Evolutionary conservation across 64 coral and sea anemone genomes (phyloP).

Genomic region (Dendrophyllia cribrosa): DNA sequence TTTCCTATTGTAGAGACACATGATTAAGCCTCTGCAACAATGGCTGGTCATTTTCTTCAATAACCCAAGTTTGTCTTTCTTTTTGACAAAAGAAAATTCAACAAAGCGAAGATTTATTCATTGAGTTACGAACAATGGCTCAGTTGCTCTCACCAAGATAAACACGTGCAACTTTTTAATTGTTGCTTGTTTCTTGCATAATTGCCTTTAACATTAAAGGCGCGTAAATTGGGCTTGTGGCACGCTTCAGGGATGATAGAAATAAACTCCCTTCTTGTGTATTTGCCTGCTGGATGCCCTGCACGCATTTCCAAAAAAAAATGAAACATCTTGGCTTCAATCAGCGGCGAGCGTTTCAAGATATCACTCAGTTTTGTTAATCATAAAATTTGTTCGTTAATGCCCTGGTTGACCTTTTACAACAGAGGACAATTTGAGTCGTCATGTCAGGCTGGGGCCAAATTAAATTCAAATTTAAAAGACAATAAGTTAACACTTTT

Average conservation of each 20-base stretch:
- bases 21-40: constrained; percentile 11
- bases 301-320: not conserved
- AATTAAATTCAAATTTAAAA: constrained; percentile 36
- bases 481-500: constrained; percentile 30
- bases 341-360: not conserved
- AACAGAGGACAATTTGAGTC: constrained; percentile 9
- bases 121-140: constrained; percentile 46
- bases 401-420: constrained; percentile 11
- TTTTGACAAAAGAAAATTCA: constrained; percentile 47
- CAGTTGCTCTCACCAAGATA: constrained; percentile 20
- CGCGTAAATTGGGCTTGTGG: constrained; percentile 12
- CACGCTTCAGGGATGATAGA: constrained; percentile 2
- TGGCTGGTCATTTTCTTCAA: constrained; percentile 35
- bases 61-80: constrained; percentile 41
- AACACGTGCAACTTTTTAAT: constrained; percentile 37
- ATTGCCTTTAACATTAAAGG: constrained; percentile 29
- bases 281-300: not conserved
- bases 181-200: constrained; percentile 42
- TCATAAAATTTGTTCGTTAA: constrained; percentile 12
- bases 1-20: constrained; percentile 15
- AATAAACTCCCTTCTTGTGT: constrained; percentile 5
- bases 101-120: constrained; percentile 35
- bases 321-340: not conserved
- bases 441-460: not conserved
- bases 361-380: not conserved